Base-by-base conservation (phyloP, 2,888 invertebrate genomes). In the Priocnemis perturbator region DNA sequence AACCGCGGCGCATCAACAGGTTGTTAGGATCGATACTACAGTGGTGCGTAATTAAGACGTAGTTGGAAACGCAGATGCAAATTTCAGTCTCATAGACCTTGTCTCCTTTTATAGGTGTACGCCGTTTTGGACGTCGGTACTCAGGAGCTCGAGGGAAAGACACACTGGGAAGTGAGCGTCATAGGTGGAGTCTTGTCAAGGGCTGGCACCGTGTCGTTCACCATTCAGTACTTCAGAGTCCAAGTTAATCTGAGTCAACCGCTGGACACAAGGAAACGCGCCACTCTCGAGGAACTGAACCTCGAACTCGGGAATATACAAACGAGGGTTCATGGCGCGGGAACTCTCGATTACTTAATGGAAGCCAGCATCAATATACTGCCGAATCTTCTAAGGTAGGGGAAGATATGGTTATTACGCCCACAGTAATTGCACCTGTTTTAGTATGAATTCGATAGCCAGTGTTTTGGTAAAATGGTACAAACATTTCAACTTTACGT, bases 261-360 rank as follows among this genome's bases (percentile, higher is more conserved):
- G 0, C 89, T 96, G 77, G 96, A 97, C 84, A 94, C 95, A 0
- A 91, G 95, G 68, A 91, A 95, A 71, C 92, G 92, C 20, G 94
- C 96, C 0, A 89, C 91, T 73, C 91, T 96, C 52, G 93, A 94
- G 79, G 93, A 94, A 76, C 90, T 97, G 45, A 93, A 96, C 84
- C 90, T 97, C 61, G 95, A 95, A 87, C 87, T 96, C 74, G 96
- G 96, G 2, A 96, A 96, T 85, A 95, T 96, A 77, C 96, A 96
- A 88, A 92, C 96, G 4, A 91, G 96, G 21, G 94, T 95, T 81
- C 93, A 96, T 79, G 97, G 97, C 0, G 94, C 96, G 0, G 96
- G 97, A n/a, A 95, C 96, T 0, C 75, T 95, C 17, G 97, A 97
- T 89, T 97, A 96, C 84, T 85, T 94, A 0, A 90, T 96, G 70